Percentiles rank a stretch among this genome's conserved stretches.
These are phyloP conservation scores for Globodera ellingtonae DNA, from an alignment of 1,140 invertebrate genomes.

Conservation along the genomic window DNA sequence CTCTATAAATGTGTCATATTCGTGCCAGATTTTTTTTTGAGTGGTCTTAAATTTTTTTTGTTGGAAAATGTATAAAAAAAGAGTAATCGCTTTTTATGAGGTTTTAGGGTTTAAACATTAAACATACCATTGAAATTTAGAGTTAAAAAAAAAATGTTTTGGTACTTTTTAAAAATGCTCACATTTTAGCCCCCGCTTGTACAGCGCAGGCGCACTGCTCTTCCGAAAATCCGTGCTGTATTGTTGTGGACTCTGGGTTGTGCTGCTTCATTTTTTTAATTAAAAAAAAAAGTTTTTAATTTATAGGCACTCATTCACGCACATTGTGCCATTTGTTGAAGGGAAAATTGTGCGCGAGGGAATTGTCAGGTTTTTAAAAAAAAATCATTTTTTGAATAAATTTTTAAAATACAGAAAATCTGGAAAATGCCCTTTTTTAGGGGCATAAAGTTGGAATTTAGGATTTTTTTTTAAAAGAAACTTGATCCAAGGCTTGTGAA, in stretches of 20 bases:
- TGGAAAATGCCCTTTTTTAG: too few relatives aligned
- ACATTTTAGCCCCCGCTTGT: slow-evolving; percentile 43
- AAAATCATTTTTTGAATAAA: too few relatives aligned
- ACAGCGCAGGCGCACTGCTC: slow-evolving; percentile 33
- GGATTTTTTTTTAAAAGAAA: too few relatives aligned
- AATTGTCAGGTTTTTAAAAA: too few relatives aligned
- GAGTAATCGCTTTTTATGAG: too few relatives aligned
- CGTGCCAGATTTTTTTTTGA: slow-evolving; percentile 14
- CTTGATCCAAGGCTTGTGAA: too few relatives aligned
- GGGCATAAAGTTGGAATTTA: too few relatives aligned
- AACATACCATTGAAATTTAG: too few relatives aligned
- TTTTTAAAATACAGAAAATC: too few relatives aligned
- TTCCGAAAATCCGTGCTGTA: slow-evolving; percentile 72
- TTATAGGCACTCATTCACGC: slow-evolving; percentile 82
- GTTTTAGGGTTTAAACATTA: too few relatives aligned
- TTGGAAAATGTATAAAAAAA: slow-evolving; percentile 11
- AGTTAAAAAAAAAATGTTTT: too few relatives aligned
- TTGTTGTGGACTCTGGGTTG: slow-evolving; percentile 83
- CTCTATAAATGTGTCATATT: slow-evolving; percentile 10
- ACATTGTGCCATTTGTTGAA: slow-evolving; percentile 89
- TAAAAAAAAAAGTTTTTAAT: background rate
- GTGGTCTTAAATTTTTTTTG: background rate
- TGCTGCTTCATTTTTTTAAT: background rate
- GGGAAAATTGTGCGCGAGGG: slow-evolving; percentile 73
- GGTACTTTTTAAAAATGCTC: too few relatives aligned